These are phyloP conservation scores for Baronia brevicornis DNA, from an alignment of 2,888 invertebrate genomes.

Conservation along the genomic window DNA sequence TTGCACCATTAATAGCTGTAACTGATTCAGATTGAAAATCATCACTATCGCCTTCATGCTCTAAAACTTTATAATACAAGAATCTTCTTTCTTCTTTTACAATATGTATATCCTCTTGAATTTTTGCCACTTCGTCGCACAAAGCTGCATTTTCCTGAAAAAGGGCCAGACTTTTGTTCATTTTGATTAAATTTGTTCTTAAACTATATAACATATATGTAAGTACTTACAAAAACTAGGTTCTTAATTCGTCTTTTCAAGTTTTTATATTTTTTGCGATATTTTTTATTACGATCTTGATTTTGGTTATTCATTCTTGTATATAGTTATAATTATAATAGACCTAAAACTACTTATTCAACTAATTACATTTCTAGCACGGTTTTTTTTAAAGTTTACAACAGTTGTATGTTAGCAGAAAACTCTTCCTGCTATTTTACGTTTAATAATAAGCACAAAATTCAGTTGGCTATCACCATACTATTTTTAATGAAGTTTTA, in stretches of 20 bases:
- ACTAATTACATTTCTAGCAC: no score
- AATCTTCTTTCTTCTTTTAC: slow-evolving; percentile 90
- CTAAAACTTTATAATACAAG: slow-evolving; percentile 84
- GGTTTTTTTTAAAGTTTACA: no score
- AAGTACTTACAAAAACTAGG: slow-evolving; percentile 78
- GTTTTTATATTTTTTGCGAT: slow-evolving; percentile 78
- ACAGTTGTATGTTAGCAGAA: no score
- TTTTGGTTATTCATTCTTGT: slow-evolving; percentile 35
- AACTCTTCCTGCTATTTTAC: no score
- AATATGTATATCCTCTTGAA: slow-evolving; percentile 86
- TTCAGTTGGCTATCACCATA: no score
- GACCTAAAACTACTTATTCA: no score
- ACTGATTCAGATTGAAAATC: slow-evolving; percentile 28
- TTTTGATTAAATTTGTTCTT: background rate
- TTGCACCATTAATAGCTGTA: slow-evolving; percentile 44
- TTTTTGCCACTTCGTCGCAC: slow-evolving; percentile 90
- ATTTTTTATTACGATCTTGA: slow-evolving; percentile 59
- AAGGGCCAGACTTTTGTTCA: background rate
- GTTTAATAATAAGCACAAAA: no score
- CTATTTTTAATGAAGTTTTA: no score
- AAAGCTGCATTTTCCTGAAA: slow-evolving; percentile 87
- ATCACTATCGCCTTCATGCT: slow-evolving; percentile 75
- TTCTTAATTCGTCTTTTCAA: slow-evolving; percentile 79
- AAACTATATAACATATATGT: no score
- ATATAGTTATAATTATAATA: background rate